phyloP scores from a whole-genome alignment of 2,113 vertebrate genomes.

The Rhinoptilus africanus region DNA sequence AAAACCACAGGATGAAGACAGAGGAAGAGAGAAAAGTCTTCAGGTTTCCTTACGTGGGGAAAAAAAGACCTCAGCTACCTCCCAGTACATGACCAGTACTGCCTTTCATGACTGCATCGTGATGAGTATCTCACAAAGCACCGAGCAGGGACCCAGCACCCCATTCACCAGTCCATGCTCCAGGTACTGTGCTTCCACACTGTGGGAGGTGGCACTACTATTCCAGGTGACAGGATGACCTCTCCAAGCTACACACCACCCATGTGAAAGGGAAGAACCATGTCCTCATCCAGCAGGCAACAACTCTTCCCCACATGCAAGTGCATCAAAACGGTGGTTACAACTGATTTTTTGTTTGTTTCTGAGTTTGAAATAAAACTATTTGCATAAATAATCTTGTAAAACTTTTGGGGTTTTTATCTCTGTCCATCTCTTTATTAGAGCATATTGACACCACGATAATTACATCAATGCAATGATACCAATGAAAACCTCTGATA shows the following conservation, averaged over 20 bases:
- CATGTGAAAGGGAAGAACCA: background rate
- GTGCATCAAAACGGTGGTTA: background rate
- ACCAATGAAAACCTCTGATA: background rate
- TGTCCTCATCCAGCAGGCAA: background rate
- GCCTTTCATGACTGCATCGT: background rate
- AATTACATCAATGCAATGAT: background rate
- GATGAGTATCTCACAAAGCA: background rate
- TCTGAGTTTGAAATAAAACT: background rate
- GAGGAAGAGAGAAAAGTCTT: background rate
- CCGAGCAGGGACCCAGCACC: background rate
- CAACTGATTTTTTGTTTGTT: background rate
- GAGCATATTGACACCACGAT: background rate
- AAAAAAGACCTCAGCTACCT: background rate
- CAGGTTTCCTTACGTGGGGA: background rate
- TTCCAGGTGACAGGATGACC: background rate
- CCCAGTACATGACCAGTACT: background rate
- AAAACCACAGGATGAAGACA: background rate
- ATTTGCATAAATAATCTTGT: background rate
- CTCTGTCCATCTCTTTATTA: background rate
- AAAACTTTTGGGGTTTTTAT: background rate
- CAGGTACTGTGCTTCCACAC: background rate
- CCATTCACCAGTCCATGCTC: too few relatives aligned
- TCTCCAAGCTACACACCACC: background rate
- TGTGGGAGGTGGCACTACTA: background rate
- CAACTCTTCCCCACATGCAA: background rate